Base-by-base conservation (phyloP, 2,797 vertebrate genomes). In the Chaetophractus vellerosus region DNA sequence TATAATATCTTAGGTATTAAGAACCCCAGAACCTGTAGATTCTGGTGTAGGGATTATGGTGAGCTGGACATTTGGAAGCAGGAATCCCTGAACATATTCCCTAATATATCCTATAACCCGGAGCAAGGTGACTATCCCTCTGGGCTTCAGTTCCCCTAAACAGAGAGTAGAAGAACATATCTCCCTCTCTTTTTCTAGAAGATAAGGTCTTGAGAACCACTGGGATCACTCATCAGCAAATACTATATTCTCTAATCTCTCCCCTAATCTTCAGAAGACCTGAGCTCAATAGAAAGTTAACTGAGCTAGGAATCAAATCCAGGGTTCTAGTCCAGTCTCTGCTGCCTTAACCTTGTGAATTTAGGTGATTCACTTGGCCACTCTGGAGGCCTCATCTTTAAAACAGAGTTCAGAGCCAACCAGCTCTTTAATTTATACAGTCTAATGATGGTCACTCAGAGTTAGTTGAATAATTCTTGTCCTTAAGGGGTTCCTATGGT, bases 61-160 rank as follows among this genome's bases (percentile, higher is more conserved):
- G 36, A 75, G 15, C 64, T 85, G 71, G 12, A 50, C 48, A 89
- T 78, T 64, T 85, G 71, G 72, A 72, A 31, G 50, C 38, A 90
- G 74, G 79, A 79, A 85, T 90, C 50, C 48, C 26, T 41, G 16
- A 85, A 59, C 26, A 89, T 72, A 64, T 36, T 95, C 66, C 88
- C n/a, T 52, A 57, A 23, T 31, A 41, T 55, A 55, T 45, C 24
- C 85, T 50, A 11, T 84, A 52, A 63, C 15, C 36, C 52, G 57
- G 36, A 8, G 4, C 36, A 83, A 64, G 55, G 18, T 61, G 55
- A 57, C n/a, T 59, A 18, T 72, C 28, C 36, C 16, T 80, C 72
- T 26, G 50, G 64, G 74, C 59, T 92, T 69, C 38, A 45, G 63
- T 52, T 88, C 31, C 3, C 24, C 19, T 55, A 83, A 57, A 36